Conservation (phyloP, 2,113 vertebrate species). For the Nyctereutes procyonoides region DNA sequence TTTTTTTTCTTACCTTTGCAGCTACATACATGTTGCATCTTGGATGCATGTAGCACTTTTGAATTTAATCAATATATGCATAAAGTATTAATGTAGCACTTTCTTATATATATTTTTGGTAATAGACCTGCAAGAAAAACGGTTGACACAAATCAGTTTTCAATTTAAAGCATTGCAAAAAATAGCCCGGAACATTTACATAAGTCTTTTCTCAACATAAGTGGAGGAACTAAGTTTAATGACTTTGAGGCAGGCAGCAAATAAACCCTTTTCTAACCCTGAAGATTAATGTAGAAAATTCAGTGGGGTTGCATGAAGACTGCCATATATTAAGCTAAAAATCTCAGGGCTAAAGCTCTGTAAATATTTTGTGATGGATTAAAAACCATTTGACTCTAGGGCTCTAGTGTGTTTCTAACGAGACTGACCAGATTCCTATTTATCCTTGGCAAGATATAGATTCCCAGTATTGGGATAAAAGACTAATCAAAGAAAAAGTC, state of each 20-base stretch:
- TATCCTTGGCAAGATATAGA: slow-evolving; percentile 14
- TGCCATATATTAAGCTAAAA: slow-evolving; percentile 56
- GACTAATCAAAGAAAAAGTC: slow-evolving; percentile 43
- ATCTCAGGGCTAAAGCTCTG: not conserved
- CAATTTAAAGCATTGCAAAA: slow-evolving; percentile 48
- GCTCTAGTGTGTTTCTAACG: slow-evolving; percentile 43
- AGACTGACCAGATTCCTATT: slow-evolving; percentile 18
- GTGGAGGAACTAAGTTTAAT: slow-evolving; percentile 41
- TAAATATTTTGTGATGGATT: slow-evolving; percentile 56
- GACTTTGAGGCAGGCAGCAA: slow-evolving; percentile 37
- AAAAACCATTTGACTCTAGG: slow-evolving; percentile 44
- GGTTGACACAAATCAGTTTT: slow-evolving; percentile 59
- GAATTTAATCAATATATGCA: slow-evolving; percentile 18
- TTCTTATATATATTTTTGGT: not conserved
- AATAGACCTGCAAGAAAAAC: slow-evolving; percentile 57
- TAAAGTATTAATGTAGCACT: slow-evolving; percentile 43
- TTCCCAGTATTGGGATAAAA: slow-evolving; percentile 54
- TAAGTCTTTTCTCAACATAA: slow-evolving; percentile 61
- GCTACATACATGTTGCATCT: not conserved
- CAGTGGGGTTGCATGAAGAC: not conserved
- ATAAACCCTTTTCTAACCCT: slow-evolving; percentile 46
- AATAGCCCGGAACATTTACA: slow-evolving; percentile 56
- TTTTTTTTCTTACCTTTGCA: not conserved
- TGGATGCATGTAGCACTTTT: not conserved
- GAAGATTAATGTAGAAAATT: slow-evolving; percentile 61